A percentile compares a stretch with the other conserved stretches of the same genome.
Evolutionary conservation across 2,888 invertebrate species (phyloP).

Genomic region (Malachius bipustulatus): DNA sequence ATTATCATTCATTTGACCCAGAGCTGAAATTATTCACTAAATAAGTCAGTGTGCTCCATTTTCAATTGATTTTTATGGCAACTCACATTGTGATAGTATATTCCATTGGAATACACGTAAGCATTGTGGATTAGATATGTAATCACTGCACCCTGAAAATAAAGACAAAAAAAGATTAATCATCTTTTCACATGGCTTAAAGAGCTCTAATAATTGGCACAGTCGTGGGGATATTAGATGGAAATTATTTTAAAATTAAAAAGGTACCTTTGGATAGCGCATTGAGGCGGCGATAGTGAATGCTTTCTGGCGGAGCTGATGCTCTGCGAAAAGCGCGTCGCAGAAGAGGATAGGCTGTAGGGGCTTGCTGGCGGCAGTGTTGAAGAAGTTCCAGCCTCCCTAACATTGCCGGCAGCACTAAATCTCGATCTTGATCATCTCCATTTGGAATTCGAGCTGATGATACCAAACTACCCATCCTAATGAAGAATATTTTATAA

Average conservation of each 20-base stretch:
- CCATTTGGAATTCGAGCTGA: conserved; percentile 52
- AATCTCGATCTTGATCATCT: conserved; percentile 48
- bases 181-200: conserved; percentile 10
- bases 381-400: conserved; percentile 41
- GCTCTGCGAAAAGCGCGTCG: conserved; percentile 31
- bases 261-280: conserved; percentile 39
- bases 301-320: conserved; percentile 19
- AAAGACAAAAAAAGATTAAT: too few species aligned
- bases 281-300: conserved; percentile 37
- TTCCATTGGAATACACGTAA: conserved; percentile 60
- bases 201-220: too few species aligned
- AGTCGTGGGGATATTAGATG: too few species aligned
- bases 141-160: conserved; percentile 39
- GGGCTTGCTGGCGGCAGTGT: conserved; percentile 42
- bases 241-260: too few species aligned
- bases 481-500: too few species aligned
- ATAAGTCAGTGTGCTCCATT: background rate
- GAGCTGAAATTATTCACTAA: conserved; percentile 39
- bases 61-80: conserved; percentile 1
- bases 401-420: conserved; percentile 39
- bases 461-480: conserved; percentile 64
- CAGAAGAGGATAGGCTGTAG: conserved; percentile 38
- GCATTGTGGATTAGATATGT: conserved; percentile 36
- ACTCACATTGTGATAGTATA: conserved; percentile 54
- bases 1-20: conserved; percentile 58